Conservation (phyloP, 2,797 vertebrate genomes). For the Loris lydekkerianus region DNA sequence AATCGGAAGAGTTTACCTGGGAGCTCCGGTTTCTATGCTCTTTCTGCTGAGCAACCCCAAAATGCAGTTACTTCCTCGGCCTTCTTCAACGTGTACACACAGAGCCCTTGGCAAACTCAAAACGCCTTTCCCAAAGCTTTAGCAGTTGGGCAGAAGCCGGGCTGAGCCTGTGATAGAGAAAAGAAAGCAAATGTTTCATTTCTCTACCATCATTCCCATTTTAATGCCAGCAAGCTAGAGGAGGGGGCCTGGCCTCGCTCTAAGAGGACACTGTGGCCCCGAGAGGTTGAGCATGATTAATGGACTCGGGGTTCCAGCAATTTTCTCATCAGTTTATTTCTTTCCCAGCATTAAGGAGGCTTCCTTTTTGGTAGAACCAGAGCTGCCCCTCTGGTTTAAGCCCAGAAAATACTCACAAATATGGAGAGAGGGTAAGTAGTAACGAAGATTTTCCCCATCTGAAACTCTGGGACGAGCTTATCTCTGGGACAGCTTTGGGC, state of each 20-base stretch:
- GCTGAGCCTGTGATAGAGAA: neutral
- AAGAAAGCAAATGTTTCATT: neutral
- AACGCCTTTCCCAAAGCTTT: neutral
- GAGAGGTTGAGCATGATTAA: neutral
- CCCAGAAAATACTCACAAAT: neutral
- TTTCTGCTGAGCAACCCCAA: neutral
- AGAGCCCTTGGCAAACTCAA: neutral
- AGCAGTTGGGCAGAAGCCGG: neutral
- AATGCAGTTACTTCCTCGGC: rapidly evolving
- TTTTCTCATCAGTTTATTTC: neutral
- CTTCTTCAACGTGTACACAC: neutral
- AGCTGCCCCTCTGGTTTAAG: neutral
- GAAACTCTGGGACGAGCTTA: too few relatives aligned
- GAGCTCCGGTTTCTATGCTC: neutral
- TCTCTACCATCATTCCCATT: neutral
- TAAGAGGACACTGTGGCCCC: neutral
- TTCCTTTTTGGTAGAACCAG: neutral
- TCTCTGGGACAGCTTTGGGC: neutral
- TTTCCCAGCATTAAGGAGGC: rapidly evolving
- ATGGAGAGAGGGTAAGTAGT: neutral
- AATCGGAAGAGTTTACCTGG: neutral
- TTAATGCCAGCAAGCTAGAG: neutral
- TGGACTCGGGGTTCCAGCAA: neutral
- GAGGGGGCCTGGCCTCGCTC: neutral
- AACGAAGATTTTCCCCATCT: neutral